Conservation (phyloP, 1,140 invertebrate genomes). For the Helicorthomorpha holstii region DNA sequence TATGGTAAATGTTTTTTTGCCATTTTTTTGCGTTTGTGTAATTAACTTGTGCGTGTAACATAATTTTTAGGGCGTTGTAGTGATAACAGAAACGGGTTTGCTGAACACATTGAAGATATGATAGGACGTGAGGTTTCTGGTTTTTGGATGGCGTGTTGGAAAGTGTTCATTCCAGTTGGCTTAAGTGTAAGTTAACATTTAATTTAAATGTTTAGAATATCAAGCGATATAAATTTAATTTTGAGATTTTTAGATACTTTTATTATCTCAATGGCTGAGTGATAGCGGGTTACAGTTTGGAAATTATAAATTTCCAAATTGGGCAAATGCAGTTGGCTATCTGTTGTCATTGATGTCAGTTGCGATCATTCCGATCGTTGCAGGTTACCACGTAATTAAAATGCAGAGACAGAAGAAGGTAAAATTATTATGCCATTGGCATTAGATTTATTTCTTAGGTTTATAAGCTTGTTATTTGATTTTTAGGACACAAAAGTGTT, state of each 20-base stretch:
- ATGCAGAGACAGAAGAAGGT: too few species aligned
- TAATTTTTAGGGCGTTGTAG: neutral
- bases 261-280: slow-evolving; percentile 23
- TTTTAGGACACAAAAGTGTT: neutral
- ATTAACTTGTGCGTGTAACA: neutral
- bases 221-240: too few species aligned
- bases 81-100: neutral
- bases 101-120: neutral
- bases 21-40: neutral
- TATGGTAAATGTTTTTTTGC: neutral
- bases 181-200: neutral
- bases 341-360: slow-evolving; percentile 22
- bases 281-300: slow-evolving; percentile 22
- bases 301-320: slow-evolving; percentile 21
- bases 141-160: neutral
- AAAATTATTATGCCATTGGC: too few species aligned
- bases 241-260: slow-evolving; percentile 21
- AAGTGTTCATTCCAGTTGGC: neutral
- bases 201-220: neutral
- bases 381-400: slow-evolving; percentile 17
- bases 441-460: too few species aligned
- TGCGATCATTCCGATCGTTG: slow-evolving; percentile 21
- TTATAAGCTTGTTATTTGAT: too few species aligned
- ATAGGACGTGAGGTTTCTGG: neutral
- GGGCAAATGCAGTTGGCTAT: slow-evolving; percentile 26